These are phyloP conservation scores for Caloenas nicobarica DNA, from an alignment of 2,113 vertebrate species.

Conservation along the genomic window DNA sequence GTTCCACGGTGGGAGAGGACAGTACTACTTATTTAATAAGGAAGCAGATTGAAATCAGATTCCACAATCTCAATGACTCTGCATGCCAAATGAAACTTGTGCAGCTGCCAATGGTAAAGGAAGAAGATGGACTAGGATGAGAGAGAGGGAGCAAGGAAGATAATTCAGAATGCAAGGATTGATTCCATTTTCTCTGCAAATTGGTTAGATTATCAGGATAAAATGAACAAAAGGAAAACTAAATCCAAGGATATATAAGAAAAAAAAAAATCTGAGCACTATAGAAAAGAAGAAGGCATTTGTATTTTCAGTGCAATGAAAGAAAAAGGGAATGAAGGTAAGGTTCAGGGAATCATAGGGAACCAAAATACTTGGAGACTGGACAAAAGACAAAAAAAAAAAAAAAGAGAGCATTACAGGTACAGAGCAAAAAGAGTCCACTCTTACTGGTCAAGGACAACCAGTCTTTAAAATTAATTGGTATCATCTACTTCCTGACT, in stretches of 20 bases:
- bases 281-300: neutral
- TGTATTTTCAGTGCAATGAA: neutral
- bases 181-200: neutral
- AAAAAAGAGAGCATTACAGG: neutral
- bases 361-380: neutral
- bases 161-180: neutral
- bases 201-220: neutral
- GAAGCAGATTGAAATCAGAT: constrained; percentile 35
- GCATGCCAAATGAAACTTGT: neutral
- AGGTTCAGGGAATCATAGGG: neutral
- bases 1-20: neutral
- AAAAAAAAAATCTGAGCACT: neutral
- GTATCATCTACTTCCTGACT: neutral
- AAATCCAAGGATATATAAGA: neutral
- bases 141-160: neutral
- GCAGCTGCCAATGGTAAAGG: neutral
- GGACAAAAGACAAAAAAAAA: neutral
- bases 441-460: neutral
- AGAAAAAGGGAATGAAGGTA: neutral
- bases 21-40: constrained; percentile 27
- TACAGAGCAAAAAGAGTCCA: neutral
- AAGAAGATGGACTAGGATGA: neutral
- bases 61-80: neutral
- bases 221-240: neutral
- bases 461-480: neutral